Percentiles rank a stretch among this genome's conserved stretches.
Conservation (phyloP, 2,797 vertebrate genomes). For the Acanthurus lineatus region DNA sequence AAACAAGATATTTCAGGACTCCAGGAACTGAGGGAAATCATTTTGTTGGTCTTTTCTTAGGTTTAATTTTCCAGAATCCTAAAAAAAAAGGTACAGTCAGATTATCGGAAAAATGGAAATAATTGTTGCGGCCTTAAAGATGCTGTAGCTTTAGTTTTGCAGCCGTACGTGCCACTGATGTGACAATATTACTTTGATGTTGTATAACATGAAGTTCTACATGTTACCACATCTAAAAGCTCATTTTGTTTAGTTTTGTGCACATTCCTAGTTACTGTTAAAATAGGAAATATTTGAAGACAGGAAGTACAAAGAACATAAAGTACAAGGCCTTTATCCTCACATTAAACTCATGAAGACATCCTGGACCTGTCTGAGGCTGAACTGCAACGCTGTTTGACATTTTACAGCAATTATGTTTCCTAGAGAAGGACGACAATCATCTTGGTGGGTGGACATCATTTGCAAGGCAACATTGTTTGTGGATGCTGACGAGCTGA, state of each 20-base stretch:
- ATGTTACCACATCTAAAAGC: background rate
- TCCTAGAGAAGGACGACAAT: conserved; percentile 27
- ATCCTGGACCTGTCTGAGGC: background rate
- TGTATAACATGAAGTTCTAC: background rate
- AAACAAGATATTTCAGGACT: background rate
- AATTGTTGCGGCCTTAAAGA: background rate
- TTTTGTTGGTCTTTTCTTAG: background rate
- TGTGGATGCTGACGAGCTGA: conserved; percentile 34
- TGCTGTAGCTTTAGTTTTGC: background rate
- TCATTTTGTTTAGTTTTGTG: background rate
- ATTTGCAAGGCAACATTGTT: conserved; percentile 50
- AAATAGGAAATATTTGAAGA: background rate
- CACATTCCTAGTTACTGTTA: background rate
- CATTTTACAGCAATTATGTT: conserved; percentile 36
- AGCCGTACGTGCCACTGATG: background rate
- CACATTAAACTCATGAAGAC: background rate
- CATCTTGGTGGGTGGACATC: conserved; percentile 44
- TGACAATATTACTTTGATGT: background rate
- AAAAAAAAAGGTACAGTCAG: background rate
- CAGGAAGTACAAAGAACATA: background rate
- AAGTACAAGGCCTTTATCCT: background rate
- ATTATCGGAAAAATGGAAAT: background rate
- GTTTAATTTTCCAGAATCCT: background rate
- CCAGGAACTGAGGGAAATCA: background rate
- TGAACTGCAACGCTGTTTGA: conserved; percentile 7